phyloP scores from a whole-genome alignment of 2,888 invertebrate genomes.

The Drosophila antonietae region DNA sequence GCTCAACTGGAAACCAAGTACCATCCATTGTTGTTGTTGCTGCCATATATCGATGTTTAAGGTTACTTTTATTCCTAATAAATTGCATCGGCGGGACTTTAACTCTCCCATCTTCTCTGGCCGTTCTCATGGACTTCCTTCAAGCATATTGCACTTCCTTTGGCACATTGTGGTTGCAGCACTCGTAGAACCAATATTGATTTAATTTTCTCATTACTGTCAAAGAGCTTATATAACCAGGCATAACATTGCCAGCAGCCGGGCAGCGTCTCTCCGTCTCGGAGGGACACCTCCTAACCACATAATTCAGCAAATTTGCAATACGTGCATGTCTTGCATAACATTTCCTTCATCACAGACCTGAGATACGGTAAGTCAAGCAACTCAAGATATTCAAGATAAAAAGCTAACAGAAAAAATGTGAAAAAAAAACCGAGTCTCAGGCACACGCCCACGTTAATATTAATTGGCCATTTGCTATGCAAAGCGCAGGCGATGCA shows the following conservation, averaged over 20 bases:
- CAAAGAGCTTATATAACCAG: conserved; percentile 29
- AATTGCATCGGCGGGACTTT: not conserved
- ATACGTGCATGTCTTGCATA: conserved; percentile 76
- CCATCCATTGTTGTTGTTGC: conserved; percentile 5
- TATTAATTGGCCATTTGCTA: conserved; percentile 78
- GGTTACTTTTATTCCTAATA: conserved; percentile 2
- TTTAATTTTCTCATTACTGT: conserved; percentile 46
- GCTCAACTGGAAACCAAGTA: conserved; percentile 1
- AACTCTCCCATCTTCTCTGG: not conserved
- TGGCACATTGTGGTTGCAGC: not conserved
- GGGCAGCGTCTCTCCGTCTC: conserved; percentile 15
- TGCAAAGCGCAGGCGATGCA: conserved; percentile 62
- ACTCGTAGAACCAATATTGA: not conserved
- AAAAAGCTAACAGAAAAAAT: conserved; percentile 1
- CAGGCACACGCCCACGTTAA: conserved; percentile 74
- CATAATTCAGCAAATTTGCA: conserved; percentile 64
- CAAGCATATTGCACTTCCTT: not conserved
- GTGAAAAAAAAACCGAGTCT: conserved; percentile 3
- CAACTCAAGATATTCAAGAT: conserved; percentile 44
- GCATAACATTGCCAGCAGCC: conserved; percentile 24
- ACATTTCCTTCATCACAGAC: conserved; percentile 70
- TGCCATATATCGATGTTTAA: conserved; percentile 12
- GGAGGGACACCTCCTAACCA: conserved; percentile 47
- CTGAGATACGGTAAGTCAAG: conserved; percentile 29
- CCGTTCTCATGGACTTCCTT: not conserved